These are phyloP conservation scores for Bergia sp. DNA, from an alignment of 92 coral and sea anemone species.

Conservation along the genomic window DNA sequence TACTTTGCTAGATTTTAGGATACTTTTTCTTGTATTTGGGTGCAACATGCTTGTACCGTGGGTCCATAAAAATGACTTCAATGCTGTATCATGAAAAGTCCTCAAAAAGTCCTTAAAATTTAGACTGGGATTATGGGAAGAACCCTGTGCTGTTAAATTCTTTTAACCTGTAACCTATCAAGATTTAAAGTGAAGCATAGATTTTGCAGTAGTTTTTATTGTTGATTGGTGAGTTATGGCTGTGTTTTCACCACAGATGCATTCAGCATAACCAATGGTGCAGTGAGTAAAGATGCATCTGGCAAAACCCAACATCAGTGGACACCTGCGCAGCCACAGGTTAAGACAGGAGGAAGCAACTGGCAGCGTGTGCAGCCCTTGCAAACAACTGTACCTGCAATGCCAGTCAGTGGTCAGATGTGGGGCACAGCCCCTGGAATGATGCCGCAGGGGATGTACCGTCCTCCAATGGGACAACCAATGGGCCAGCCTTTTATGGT, in stretches of 20 bases:
- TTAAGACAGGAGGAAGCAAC: conserved; percentile 95
- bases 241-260: conserved; percentile 43
- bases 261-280: conserved; percentile 68
- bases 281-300: conserved; percentile 52
- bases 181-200: neutral
- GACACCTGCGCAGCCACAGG: conserved; percentile 91
- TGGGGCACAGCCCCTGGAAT: conserved; percentile 58
- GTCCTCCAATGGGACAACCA: conserved; percentile 72
- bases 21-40: no score
- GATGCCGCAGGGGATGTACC: conserved; percentile 67
- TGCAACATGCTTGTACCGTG: no score
- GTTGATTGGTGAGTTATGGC: neutral
- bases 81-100: no score
- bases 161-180: no score
- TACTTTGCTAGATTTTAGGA: no score
- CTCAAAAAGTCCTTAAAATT: no score
- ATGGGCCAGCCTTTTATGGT: conserved; percentile 81
- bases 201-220: no score
- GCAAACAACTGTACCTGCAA: conserved; percentile 66
- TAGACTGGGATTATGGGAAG: no score
- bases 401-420: conserved; percentile 46
- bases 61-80: no score
- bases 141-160: no score
- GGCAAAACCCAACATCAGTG: conserved; percentile 88
- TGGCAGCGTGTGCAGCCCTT: conserved; percentile 84